Conservation (phyloP, 2,113 vertebrate genomes). For the Electrona antarctica region DNA sequence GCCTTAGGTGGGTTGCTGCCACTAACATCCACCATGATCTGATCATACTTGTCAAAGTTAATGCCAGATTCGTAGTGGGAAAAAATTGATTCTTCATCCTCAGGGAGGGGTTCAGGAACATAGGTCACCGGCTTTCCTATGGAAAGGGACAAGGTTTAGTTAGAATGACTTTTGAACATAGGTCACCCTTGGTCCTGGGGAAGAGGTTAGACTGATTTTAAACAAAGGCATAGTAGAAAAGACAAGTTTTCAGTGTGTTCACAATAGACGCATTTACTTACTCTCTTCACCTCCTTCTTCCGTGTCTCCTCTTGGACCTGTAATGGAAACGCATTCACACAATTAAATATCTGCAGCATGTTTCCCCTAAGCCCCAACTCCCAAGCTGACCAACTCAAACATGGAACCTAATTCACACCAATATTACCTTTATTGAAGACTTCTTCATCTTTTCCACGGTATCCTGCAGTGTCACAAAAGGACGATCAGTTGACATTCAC, state of each 20-base stretch:
- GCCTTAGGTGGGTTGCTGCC: constrained; percentile 85
- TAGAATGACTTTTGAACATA: too few relatives aligned
- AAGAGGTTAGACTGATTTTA: not conserved
- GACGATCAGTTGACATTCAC: not conserved
- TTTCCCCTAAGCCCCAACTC: not conserved
- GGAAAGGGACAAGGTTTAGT: too few relatives aligned
- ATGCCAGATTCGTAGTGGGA: constrained; percentile 86
- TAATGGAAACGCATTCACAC: not conserved
- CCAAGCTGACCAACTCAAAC: not conserved
- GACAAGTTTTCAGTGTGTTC: not conserved
- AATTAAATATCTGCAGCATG: not conserved
- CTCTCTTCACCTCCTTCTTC: constrained; percentile 21
- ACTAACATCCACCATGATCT: constrained; percentile 87
- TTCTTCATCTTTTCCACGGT: constrained; percentile 71
- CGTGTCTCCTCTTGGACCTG: not conserved
- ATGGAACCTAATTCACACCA: not conserved
- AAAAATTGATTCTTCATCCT: constrained; percentile 88
- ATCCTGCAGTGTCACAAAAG: constrained; percentile 54
- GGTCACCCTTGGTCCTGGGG: too few relatives aligned
- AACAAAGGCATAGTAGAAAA: not conserved
- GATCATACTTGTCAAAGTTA: constrained; percentile 95
- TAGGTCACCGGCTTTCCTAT: constrained; percentile 81
- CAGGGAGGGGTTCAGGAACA: constrained; percentile 86
- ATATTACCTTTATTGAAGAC: constrained; percentile 51
- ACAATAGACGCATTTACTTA: constrained; percentile 36